Conservation (phyloP, 2,888 invertebrate species). For the Euspilapteryx auroguttella region DNA sequence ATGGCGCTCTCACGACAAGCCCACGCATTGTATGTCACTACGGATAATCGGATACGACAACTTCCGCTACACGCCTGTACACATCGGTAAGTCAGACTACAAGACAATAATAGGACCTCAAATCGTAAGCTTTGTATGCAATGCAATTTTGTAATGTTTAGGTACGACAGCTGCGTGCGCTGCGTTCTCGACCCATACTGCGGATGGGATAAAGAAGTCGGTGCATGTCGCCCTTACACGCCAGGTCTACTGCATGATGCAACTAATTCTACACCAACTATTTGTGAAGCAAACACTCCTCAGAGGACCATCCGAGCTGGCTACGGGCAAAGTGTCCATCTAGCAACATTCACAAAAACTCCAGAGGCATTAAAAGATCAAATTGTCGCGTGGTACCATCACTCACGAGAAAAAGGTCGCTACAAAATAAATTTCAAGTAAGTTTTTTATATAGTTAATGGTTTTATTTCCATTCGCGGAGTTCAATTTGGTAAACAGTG, state of each 20-base stretch:
- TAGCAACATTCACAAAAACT: conserved; percentile 56
- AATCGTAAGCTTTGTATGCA: too few relatives aligned
- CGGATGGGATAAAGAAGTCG: conserved; percentile 69
- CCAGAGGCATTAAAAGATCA: conserved; percentile 50
- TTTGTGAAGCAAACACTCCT: conserved; percentile 60
- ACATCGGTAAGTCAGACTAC: conserved; percentile 31
- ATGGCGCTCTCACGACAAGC: conserved; percentile 57
- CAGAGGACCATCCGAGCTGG: conserved; percentile 60
- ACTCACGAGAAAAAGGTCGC: conserved; percentile 54
- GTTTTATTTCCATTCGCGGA: too few relatives aligned
- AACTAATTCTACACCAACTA: conserved; percentile 60
- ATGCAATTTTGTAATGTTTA: conserved; percentile 10
- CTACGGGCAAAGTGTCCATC: conserved; percentile 64
- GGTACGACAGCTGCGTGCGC: conserved; percentile 64
- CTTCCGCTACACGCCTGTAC: conserved; percentile 50
- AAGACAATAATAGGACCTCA: too few relatives aligned
- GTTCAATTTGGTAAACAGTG: too few relatives aligned
- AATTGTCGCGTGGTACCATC: conserved; percentile 52
- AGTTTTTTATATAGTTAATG: too few relatives aligned
- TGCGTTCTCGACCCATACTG: conserved; percentile 70
- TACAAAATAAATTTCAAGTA: conserved; percentile 60
- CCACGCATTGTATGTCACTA: conserved; percentile 63
- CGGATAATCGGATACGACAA: conserved; percentile 61
- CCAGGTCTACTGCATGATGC: conserved; percentile 63
- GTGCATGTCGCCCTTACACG: conserved; percentile 59